These are phyloP conservation scores for Drosophila nr. perissopoda DNA, from an alignment of 2,888 invertebrate genomes.

Conservation along the genomic window DNA sequence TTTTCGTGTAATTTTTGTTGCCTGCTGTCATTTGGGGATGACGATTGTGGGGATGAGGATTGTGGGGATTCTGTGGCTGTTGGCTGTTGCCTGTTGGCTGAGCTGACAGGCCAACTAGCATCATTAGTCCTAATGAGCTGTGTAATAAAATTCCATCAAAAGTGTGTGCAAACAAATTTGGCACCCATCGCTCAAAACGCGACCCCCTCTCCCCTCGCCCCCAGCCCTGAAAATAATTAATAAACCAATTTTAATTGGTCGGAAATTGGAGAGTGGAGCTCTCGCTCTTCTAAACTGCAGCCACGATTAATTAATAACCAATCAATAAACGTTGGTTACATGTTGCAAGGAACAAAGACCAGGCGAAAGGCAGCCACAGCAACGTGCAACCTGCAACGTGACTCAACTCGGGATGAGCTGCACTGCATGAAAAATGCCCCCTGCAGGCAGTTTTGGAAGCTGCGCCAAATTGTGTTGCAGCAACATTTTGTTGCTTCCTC, in stretches of 20 bases:
- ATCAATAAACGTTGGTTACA: constrained; percentile 43
- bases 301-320: constrained; percentile 24
- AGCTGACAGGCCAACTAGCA: constrained; percentile 70
- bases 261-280: neutral
- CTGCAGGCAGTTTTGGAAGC: neutral
- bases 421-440: constrained; percentile 5
- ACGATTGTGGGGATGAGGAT: neutral
- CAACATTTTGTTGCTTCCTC: constrained; percentile 5
- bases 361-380: neutral
- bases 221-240: constrained; percentile 54
- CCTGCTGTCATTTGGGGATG: neutral
- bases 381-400: neutral
- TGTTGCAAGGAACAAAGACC: neutral
- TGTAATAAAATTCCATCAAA: constrained; percentile 71
- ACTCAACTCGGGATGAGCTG: neutral
- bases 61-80: neutral
- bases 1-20: constrained; percentile 14
- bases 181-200: constrained; percentile 10
- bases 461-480: constrained; percentile 27
- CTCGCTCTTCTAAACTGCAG: neutral
- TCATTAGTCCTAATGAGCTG: constrained; percentile 80
- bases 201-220: neutral
- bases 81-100: constrained; percentile 4
- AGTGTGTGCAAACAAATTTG: constrained; percentile 57
- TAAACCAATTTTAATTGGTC: constrained; percentile 65